Evolutionary conservation across 2,888 invertebrate genomes (phyloP), one percentile per base, ranked within the genome.

Genomic region (Myathropa florea): DNA sequence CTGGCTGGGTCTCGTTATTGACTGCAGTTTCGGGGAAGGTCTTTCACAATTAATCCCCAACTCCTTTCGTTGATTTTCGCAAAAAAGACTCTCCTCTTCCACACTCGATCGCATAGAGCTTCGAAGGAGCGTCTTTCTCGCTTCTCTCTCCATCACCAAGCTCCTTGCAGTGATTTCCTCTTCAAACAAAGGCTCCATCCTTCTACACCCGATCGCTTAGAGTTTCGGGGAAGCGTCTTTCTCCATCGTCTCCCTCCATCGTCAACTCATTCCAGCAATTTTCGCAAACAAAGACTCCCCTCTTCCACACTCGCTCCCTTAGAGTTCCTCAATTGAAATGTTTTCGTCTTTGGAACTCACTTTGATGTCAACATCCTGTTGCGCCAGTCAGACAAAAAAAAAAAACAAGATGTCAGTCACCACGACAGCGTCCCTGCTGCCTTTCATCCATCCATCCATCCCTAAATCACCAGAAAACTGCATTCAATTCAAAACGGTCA

Each of bases 281-380:
- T 18, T 46, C 46, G 9, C 18, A n/a, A 46, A 46, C 46, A 46
- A 46, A 46, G 18, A 18, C 46, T 6, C n/a, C 18, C n/a, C 18
- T 9, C 39, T 14, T 4, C 46, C 46, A n/a, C 46, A 18, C 18
- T 18, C 18, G 46, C 4, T 21, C 46, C n/a, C 18, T n/a, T n/a
- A 46, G n/a, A 6, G 1, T 46, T 18, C 7, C 18, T 1, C 46
- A 46, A 46, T 46, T 57, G 57, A 63, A 53, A 73, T 33, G 73
- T 57, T 28, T 18, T 55, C 78, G 12, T 33, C 33, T 33, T 24
- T 24, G 46, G 26, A 18, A 59, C 28, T 70, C 36, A n/a, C 36
- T 64, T 70, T 79, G 59, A 59, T 53, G 79, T 68, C 59, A 24
- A 55, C 65, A 83, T 83, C 80, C 80, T 80, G 80, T 83, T 80